Evolutionary conservation across 2,113 vertebrate species (phyloP).

Genomic region (Macroglossus sobrinus): DNA sequence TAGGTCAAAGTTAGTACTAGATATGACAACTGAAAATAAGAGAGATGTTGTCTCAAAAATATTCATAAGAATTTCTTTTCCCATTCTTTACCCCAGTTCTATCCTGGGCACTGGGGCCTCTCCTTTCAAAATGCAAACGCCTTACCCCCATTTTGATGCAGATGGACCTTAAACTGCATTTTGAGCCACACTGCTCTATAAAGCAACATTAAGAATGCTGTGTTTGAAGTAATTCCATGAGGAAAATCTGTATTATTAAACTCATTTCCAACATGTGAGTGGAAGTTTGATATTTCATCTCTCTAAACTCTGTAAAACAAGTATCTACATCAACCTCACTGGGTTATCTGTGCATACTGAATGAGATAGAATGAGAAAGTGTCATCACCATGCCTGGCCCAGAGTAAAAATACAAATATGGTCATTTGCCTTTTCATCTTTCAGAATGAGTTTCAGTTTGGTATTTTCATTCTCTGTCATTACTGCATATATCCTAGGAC

Average conservation of each 20-base stretch:
- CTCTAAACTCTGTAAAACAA: background rate
- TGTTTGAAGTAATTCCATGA: background rate
- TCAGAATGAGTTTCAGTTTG: background rate
- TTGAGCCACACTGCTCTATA: background rate
- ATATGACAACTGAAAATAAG: background rate
- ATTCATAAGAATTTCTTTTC: background rate
- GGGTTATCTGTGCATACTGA: background rate
- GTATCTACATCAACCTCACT: background rate
- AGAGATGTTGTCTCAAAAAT: background rate
- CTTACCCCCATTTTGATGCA: background rate
- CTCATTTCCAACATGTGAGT: background rate
- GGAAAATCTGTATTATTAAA: background rate
- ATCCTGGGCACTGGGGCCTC: background rate
- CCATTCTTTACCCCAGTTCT: background rate
- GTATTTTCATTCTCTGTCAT: background rate
- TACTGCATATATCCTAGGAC: background rate
- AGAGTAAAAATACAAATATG: background rate
- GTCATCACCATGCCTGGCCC: background rate
- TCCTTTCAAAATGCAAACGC: background rate
- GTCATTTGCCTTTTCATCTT: background rate
- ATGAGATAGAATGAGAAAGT: background rate
- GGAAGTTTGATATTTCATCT: background rate
- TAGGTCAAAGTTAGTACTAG: background rate
- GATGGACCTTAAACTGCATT: background rate
- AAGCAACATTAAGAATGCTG: background rate